phyloP scores from a whole-genome alignment of 2,113 vertebrate species.

The Spheniscus mendiculus region DNA sequence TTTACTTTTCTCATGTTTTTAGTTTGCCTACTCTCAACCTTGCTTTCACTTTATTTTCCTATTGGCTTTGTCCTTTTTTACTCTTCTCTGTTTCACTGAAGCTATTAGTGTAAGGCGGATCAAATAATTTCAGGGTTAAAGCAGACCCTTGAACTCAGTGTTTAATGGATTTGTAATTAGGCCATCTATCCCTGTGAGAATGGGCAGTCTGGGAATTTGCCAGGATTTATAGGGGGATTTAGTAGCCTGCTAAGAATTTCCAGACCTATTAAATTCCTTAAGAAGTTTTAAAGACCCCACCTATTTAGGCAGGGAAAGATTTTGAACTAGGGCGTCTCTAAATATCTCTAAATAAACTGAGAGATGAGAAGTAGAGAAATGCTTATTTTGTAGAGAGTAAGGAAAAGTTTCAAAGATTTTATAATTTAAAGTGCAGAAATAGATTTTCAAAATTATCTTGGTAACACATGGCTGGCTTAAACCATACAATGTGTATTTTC shows the following conservation, averaged over 20 bases:
- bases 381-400: background rate
- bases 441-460: background rate
- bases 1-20: background rate
- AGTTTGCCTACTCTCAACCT: background rate
- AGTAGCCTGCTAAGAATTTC: conserved; percentile 29
- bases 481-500: background rate
- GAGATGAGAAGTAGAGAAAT: background rate
- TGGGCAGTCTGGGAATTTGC: conserved; percentile 15
- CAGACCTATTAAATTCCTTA: conserved; percentile 30
- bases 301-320: background rate
- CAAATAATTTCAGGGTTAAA: conserved; percentile 10
- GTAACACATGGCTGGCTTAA: background rate
- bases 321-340: background rate
- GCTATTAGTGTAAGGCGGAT: background rate
- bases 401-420: background rate
- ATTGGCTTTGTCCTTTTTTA: background rate
- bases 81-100: background rate
- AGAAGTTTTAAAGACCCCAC: conserved; percentile 29
- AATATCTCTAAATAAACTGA: background rate
- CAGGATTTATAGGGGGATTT: conserved; percentile 51
- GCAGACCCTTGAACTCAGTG: conserved; percentile 16
- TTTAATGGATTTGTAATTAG: conserved; percentile 55
- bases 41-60: background rate
- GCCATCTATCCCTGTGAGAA: conserved; percentile 42
- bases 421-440: background rate